A percentile compares a stretch with the other conserved stretches of the same genome.
Evolutionary conservation across 2,797 vertebrate species (phyloP).

Genomic region (Botia kubotai): DNA sequence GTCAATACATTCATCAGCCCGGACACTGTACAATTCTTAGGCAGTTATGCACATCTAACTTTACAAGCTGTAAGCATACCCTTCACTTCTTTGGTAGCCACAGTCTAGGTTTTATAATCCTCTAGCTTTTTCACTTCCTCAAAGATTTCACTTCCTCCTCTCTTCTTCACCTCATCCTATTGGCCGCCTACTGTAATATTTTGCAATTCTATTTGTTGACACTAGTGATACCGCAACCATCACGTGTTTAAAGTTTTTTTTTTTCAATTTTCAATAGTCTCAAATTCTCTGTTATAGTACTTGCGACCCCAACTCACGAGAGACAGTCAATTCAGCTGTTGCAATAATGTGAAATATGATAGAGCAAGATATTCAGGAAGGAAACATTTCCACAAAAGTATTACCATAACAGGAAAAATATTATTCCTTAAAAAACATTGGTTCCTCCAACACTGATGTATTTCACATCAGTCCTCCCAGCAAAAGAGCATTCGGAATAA

Average conservation of each 20-base stretch:
- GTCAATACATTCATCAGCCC: background rate
- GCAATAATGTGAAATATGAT: constrained; percentile 38
- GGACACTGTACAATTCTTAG: background rate
- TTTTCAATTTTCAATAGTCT: background rate
- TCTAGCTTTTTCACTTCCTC: background rate
- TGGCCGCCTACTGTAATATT: no score
- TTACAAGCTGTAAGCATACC: background rate
- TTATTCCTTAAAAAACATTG: constrained; percentile 38
- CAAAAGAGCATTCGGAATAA: constrained; percentile 32
- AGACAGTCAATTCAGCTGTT: background rate
- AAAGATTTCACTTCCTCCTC: no score
- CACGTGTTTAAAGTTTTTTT: background rate
- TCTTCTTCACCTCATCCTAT: no score
- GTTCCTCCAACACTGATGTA: constrained; percentile 22
- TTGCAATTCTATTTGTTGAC: no score
- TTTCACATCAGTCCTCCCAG: constrained; percentile 17
- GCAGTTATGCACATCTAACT: background rate
- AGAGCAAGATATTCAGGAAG: constrained; percentile 24
- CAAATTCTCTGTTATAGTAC: background rate
- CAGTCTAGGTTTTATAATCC: background rate
- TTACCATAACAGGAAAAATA: constrained; percentile 16
- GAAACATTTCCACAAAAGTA: constrained; percentile 42
- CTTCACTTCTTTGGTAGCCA: background rate
- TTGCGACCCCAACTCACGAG: background rate
- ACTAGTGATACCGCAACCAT: no score